A percentile compares a stretch with the other conserved stretches of the same genome.
These are phyloP conservation scores for Eumacrocentrus americanus DNA, from an alignment of 2,888 invertebrate species.

Conservation along the genomic window DNA sequence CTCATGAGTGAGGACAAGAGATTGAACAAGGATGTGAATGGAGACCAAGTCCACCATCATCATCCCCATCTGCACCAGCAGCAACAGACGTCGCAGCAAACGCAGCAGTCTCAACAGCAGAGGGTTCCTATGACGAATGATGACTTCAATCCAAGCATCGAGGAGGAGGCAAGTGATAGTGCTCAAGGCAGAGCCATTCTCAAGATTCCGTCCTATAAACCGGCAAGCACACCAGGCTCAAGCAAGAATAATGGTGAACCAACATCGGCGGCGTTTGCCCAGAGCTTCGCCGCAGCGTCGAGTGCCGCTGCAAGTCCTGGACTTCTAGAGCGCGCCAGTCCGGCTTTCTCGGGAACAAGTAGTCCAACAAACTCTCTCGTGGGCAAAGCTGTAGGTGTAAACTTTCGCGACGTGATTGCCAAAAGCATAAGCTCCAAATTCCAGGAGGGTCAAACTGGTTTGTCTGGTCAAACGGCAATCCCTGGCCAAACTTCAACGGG, in stretches of 20 bases:
- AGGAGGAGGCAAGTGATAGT: slow-evolving; percentile 60
- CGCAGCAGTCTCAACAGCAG: slow-evolving; percentile 44
- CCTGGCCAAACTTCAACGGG: slow-evolving; percentile 63
- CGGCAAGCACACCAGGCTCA: slow-evolving; percentile 60
- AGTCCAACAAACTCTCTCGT: slow-evolving; percentile 60
- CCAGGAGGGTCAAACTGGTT: slow-evolving; percentile 65
- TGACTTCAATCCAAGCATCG: slow-evolving; percentile 59
- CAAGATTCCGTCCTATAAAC: slow-evolving; percentile 92
- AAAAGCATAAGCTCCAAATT: slow-evolving; percentile 90
- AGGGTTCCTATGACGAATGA: slow-evolving; percentile 62
- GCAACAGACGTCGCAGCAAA: slow-evolving; percentile 42
- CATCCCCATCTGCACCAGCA: slow-evolving; percentile 44
- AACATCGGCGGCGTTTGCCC: slow-evolving; percentile 50
- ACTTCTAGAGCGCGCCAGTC: slow-evolving; percentile 62
- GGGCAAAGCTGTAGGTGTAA: slow-evolving; percentile 69
- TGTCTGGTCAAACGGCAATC: slow-evolving; percentile 55
- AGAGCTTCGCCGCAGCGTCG: slow-evolving; percentile 46
- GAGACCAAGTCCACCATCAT: slow-evolving; percentile 53
- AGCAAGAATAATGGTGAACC: slow-evolving; percentile 56
- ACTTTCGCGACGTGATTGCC: slow-evolving; percentile 87
- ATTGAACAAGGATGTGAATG: slow-evolving; percentile 57
- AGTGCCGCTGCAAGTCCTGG: slow-evolving; percentile 60
- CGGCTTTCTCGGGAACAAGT: slow-evolving; percentile 65
- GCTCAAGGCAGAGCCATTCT: slow-evolving; percentile 72
- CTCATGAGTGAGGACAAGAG: slow-evolving; percentile 67